These are phyloP conservation scores for Sebastolobus alascanus DNA, from an alignment of 2,797 vertebrate species.

Conservation along the genomic window DNA sequence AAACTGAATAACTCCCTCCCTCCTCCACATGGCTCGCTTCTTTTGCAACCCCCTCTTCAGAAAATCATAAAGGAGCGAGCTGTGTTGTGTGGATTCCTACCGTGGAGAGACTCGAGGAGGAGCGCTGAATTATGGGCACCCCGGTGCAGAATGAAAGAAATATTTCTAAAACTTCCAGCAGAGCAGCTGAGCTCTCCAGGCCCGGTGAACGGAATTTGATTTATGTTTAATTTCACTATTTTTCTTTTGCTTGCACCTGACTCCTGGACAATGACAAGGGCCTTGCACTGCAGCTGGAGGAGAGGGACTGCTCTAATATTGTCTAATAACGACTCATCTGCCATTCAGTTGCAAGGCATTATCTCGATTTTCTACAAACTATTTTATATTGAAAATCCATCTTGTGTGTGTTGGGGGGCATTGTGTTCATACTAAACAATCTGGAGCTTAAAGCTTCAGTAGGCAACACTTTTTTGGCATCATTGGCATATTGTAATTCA, in stretches of 20 bases:
- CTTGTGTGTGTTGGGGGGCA: conserved; percentile 1
- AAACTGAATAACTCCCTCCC: conserved; percentile 41
- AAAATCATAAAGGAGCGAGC: conserved; percentile 48
- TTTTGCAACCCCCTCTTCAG: conserved; percentile 35
- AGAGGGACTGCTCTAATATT: conserved; percentile 15
- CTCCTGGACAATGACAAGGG: conserved; percentile 62
- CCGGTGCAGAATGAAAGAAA: conserved; percentile 61
- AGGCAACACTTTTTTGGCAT: rapidly evolving
- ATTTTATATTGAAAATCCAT: conserved; percentile 23
- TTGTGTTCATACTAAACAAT: conserved; percentile 26
- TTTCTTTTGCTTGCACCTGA: conserved; percentile 66
- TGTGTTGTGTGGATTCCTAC: conserved; percentile 63
- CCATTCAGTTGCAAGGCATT: conserved; percentile 29
- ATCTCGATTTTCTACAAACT: conserved; percentile 7
- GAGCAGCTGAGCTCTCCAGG: conserved; percentile 71
- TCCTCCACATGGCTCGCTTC: conserved; percentile 12
- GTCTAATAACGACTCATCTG: conserved; percentile 51
- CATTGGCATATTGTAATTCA: no score
- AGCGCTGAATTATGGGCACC: conserved; percentile 62
- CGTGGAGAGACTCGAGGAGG: conserved; percentile 41
- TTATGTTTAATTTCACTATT: conserved; percentile 72
- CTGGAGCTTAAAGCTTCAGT: background rate
- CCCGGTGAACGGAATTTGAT: conserved; percentile 62
- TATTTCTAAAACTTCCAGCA: conserved; percentile 63
- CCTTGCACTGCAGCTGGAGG: conserved; percentile 63